Base-by-base conservation (phyloP, 2,888 invertebrate genomes). In the Buathra laborator region DNA sequence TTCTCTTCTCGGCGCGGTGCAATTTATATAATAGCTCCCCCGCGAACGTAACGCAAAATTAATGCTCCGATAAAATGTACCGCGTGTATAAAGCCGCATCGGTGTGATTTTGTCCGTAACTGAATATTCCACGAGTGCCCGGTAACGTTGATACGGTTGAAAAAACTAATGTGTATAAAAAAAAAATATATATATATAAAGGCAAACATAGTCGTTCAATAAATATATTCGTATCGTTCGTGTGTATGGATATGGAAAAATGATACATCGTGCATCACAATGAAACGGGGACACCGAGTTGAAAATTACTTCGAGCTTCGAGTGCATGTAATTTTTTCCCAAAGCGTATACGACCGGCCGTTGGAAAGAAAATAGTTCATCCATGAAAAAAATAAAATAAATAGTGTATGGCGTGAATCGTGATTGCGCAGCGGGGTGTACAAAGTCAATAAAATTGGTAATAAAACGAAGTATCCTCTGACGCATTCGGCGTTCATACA, bases 361-460 rank as follows among this genome's bases (percentile, higher is more conserved):
- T 24, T 68, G 19, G 75, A 37, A 81, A 75, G 81, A 81, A 81
- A 79, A 81, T 85, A 74, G 75, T 46, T 81, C 78, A 75, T 78
- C 56, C 43, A 71, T 46, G 2, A 59, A 82, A 81, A 75, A 37
- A 37, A 37, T 7, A 82, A 81, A 75, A 85, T 75, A 75, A 79
- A 82, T 79, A 51, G 72, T 43, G 79, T 51, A 78, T 68, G 37
- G 78, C 74, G 81, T 7, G 37, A 24, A 16, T 37, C 37, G 64
- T 66, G 43, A 43, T 43, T 66, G 37, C 67, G 72, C 67, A 72
- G n/a, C 66, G 78, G 48, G 16, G 72, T 66, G 62, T 79, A 71
- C 85, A 85, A 79, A 85, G 85, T 79, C 85, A 85, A 85, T 85
- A 85, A 82, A 85, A 85, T 78, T 70, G 78, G 76, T 70, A 79